phyloP scores from a whole-genome alignment of 2,888 invertebrate species.

The Imbricaverruca yamaguchii region DNA sequence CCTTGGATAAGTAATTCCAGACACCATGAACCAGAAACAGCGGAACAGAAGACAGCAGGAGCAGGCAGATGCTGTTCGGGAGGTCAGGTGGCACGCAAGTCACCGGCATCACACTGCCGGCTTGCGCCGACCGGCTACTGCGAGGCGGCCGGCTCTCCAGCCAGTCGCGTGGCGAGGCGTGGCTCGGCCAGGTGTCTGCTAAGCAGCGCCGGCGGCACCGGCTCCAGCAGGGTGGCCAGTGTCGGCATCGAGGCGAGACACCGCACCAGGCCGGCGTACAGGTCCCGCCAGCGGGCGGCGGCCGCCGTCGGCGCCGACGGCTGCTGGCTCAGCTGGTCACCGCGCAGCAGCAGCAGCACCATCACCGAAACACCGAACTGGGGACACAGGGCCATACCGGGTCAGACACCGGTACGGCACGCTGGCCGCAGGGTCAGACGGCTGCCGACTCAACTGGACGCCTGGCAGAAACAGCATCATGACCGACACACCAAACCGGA shows the following conservation, averaged over 20 bases:
- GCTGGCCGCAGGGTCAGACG: neutral
- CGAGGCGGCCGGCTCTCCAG: neutral
- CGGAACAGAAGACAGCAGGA: too few relatives aligned
- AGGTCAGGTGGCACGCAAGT: too few relatives aligned
- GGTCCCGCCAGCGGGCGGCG: neutral
- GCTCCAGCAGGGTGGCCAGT: neutral
- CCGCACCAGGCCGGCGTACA: neutral
- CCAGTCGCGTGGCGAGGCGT: neutral
- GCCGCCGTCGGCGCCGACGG: neutral
- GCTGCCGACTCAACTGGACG: too few relatives aligned
- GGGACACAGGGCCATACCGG: neutral
- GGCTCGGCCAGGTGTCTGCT: neutral
- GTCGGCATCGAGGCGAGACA: neutral
- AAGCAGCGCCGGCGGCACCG: neutral
- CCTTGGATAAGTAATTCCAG: too few relatives aligned
- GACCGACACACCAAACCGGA: neutral
- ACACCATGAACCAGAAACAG: too few relatives aligned
- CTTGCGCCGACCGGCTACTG: too few relatives aligned
- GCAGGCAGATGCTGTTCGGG: too few relatives aligned
- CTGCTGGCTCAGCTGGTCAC: neutral
- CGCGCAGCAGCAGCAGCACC: constrained; percentile 14
- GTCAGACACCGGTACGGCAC: neutral
- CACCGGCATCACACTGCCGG: too few relatives aligned
- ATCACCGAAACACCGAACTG: constrained; percentile 2
- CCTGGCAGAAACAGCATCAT: neutral